These are phyloP conservation scores for Polyergus mexicanus DNA, from an alignment of 1,140 invertebrate genomes.

Conservation along the genomic window DNA sequence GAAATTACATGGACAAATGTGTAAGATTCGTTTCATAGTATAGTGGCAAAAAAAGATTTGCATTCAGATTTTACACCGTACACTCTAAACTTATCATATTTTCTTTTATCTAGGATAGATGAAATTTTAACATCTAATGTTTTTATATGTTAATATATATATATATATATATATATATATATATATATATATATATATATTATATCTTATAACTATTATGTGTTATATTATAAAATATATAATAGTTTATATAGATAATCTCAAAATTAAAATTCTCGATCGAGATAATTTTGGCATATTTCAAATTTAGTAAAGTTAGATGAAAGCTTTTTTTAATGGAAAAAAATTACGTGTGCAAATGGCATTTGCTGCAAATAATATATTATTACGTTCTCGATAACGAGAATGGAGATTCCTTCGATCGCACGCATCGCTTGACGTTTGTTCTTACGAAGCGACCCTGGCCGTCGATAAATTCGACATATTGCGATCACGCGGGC, in stretches of 20 bases:
- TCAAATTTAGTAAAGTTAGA: not conserved
- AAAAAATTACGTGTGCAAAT: not conserved
- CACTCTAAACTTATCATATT: not conserved
- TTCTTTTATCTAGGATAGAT: not conserved
- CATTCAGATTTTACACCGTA: not conserved
- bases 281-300: not conserved
- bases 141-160: too few relatives aligned
- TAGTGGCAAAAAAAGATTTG: not conserved
- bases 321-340: not conserved
- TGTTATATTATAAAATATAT: too few relatives aligned
- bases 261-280: not conserved
- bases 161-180: too few relatives aligned
- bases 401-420: not conserved
- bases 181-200: too few relatives aligned
- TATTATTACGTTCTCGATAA: not conserved
- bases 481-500: slow-evolving; percentile 25
- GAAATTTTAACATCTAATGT: not conserved
- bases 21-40: too few relatives aligned
- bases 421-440: not conserved
- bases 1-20: not conserved
- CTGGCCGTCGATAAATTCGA: slow-evolving; percentile 50
- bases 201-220: too few relatives aligned
- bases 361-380: not conserved
- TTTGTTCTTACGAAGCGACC: slow-evolving; percentile 6
- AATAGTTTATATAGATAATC: not conserved